Evolutionary conservation across 2,888 invertebrate genomes (phyloP).

Genomic region (Cataglyphis rosenhaueri): DNA sequence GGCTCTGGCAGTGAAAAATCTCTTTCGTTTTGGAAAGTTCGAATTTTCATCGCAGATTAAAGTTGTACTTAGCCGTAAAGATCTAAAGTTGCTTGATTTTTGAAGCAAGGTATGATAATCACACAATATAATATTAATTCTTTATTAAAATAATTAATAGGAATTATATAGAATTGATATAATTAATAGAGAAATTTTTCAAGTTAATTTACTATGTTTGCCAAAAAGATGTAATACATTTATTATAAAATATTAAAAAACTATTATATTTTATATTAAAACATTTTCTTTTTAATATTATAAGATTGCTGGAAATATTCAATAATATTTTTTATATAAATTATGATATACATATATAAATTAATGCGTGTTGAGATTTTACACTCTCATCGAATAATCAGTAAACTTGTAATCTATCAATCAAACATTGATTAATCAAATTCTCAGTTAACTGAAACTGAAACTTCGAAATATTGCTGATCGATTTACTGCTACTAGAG

Average conservation of each 20-base stretch:
- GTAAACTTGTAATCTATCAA: neutral
- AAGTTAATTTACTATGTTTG: slow-evolving; percentile 8
- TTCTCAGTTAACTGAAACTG: neutral
- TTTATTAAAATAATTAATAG: neutral
- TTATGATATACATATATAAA: neutral
- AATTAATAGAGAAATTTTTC: neutral
- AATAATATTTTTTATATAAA: neutral
- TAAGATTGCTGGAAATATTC: neutral
- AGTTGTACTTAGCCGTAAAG: neutral
- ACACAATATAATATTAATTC: neutral
- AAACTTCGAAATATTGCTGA: neutral
- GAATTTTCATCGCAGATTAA: slow-evolving; percentile 27
- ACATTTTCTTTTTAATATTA: neutral
- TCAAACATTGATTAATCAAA: slow-evolving; percentile 14
- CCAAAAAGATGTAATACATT: neutral
- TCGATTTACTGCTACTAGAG: neutral
- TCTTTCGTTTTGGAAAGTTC: slow-evolving; percentile 23
- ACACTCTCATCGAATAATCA: neutral
- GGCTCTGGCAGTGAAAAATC: neutral
- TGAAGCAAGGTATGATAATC: neutral
- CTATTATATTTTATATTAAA: slow-evolving; percentile 5
- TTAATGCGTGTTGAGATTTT: neutral
- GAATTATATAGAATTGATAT: no score
- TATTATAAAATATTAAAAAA: neutral
- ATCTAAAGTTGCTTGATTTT: neutral